Percentiles rank a stretch among this genome's conserved stretches.
phyloP scores from a whole-genome alignment of 2,797 vertebrate species.

The Sebastes miniatus region DNA sequence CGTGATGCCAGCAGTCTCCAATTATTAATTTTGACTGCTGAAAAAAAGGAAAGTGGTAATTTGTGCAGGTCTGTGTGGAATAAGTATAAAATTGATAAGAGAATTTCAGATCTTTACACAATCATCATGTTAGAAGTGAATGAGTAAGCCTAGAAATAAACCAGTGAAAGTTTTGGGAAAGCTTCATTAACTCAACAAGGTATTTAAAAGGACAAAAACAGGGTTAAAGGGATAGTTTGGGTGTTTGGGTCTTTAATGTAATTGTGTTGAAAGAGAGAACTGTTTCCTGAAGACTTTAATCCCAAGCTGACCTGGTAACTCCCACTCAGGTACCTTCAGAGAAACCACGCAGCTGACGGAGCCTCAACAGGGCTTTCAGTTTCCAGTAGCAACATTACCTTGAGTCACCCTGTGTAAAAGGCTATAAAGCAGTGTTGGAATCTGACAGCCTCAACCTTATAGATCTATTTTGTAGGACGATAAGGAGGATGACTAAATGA shows the following conservation, averaged over 20 bases:
- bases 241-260: neutral
- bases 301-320: slow-evolving; percentile 24
- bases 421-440: slow-evolving; percentile 9
- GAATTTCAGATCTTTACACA: neutral
- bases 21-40: neutral
- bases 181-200: neutral
- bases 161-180: neutral
- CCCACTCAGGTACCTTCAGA: slow-evolving; percentile 39
- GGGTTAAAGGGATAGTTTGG: neutral
- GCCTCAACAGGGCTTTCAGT: slow-evolving; percentile 17
- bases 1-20: neutral
- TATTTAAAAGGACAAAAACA: slow-evolving; percentile 11
- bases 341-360: slow-evolving; percentile 4
- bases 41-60: neutral
- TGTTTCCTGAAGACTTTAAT: slow-evolving; percentile 18
- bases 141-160: neutral
- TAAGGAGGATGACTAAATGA: slow-evolving; percentile 18
- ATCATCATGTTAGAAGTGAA: neutral
- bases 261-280: neutral
- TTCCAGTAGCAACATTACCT: slow-evolving; percentile 50
- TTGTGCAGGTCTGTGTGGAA: neutral
- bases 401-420: slow-evolving; percentile 24
- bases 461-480: slow-evolving; percentile 9
- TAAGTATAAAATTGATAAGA: neutral
- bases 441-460: slow-evolving; percentile 15